Evolutionary conservation across 2,113 vertebrate genomes (phyloP).

Genomic region (Montifringilla adamsi): DNA sequence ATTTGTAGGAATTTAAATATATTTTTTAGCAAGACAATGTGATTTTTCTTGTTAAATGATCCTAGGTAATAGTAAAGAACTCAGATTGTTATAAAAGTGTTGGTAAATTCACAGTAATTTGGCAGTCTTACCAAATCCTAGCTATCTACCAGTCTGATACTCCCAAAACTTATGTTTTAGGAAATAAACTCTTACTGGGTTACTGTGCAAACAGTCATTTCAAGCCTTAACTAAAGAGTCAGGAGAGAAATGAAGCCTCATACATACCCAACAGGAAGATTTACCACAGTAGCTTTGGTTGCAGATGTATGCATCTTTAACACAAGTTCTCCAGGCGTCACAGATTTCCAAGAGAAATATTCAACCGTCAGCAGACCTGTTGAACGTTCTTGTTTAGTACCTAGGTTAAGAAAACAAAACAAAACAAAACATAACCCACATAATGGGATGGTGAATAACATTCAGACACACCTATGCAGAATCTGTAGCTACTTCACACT

Average conservation of each 20-base stretch:
- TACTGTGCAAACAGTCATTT: background rate
- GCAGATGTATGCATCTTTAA: constrained; percentile 80
- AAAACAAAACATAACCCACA: background rate
- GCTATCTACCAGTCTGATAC: background rate
- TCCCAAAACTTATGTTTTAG: background rate
- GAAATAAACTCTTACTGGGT: background rate
- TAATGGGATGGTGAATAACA: background rate
- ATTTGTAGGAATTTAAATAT: background rate
- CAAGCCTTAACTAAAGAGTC: background rate
- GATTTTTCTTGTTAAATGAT: background rate
- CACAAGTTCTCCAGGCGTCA: constrained; percentile 69
- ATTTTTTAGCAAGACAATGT: background rate
- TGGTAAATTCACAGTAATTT: background rate
- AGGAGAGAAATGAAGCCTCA: background rate
- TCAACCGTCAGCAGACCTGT: constrained; percentile 74
- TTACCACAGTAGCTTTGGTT: constrained; percentile 80
- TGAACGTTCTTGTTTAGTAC: constrained; percentile 41
- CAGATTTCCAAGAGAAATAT: constrained; percentile 79
- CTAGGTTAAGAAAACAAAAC: constrained; percentile 7
- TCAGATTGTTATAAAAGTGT: background rate
- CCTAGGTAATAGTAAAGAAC: background rate
- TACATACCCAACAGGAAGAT: constrained; percentile 86
- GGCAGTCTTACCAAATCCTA: background rate
- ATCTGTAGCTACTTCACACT: background rate
- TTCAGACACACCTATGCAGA: background rate